Evolutionary conservation across 2,113 vertebrate species (phyloP), one percentile per base, ranked within the genome.

Genomic region (Cyprinodon brontotheroides): DNA sequence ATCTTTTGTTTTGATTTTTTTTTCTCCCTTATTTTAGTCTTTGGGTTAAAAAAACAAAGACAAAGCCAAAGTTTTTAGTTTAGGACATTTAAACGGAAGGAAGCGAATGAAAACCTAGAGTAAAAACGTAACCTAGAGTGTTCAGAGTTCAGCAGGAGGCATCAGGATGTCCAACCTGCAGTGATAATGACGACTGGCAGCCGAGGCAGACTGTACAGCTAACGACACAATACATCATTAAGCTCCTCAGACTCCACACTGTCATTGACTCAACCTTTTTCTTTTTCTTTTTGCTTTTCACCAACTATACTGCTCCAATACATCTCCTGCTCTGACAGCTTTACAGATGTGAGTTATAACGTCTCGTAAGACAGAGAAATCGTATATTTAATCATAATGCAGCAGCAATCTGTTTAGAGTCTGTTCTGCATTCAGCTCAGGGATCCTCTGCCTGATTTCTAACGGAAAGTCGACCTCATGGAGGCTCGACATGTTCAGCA

Each of bases 221-320:
- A 73, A 41, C 38, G 45, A 63, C 61, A 74, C 37, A 50, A 78
- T 45, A 68, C 60, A 68, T 87, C 70, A 64, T 85, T 80, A 82
- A 63, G 74, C 45, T 72, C 67, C 45, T 66, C 82, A 22, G 13
- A 77, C 29, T 10, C 11, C 15, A 43, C 8, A 2, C 72, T 61
- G 70, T 70, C 65, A 74, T 66, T 65, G 37, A 69, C 74, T 71
- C 75, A 41, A 63, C 73, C 72, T 72, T 1, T 13, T 17, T 59
- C 37, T 64, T 14, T 71, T 38, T 69, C 62, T 4, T 68, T 7
- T 8, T 50, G 39, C 65, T 45, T 59, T 57, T 36, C 39, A 47
- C 59, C 45, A 53, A 50, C 40, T 43, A 17, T 20, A 37, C 65
- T 20, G 64, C 57, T 47, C 40, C 38, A 64, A 8, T 40, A 41